Conservation (phyloP, 2,888 invertebrate genomes). For the Merodon equestris region DNA sequence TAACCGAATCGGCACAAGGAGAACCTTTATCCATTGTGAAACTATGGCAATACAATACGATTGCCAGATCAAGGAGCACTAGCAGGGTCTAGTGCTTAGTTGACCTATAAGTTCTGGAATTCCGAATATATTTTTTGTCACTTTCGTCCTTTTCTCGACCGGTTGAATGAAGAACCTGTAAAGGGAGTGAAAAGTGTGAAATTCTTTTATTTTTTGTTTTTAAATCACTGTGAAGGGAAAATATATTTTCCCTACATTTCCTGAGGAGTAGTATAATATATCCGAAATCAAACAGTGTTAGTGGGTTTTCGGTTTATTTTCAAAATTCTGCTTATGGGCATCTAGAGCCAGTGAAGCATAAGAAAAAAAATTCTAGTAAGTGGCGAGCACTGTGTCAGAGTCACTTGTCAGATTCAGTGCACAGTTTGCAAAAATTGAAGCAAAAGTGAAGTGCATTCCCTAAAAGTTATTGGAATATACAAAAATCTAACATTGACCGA, state of each 20-base stretch:
- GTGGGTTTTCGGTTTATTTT: slow-evolving; percentile 25
- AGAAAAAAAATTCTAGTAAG: slow-evolving; percentile 1
- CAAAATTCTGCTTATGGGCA: slow-evolving; percentile 3
- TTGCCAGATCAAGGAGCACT: slow-evolving; percentile 31
- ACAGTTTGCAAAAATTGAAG: no score
- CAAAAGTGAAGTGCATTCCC: background rate
- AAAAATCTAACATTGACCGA: slow-evolving; percentile 11
- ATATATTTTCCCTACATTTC: background rate
- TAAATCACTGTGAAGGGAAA: no score
- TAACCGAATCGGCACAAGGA: slow-evolving; percentile 53
- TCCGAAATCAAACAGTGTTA: slow-evolving; percentile 23
- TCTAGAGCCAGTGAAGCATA: slow-evolving; percentile 3
- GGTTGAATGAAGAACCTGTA: background rate
- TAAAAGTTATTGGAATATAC: slow-evolving; percentile 32
- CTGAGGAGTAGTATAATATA: slow-evolving; percentile 20
- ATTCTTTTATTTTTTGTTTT: slow-evolving; percentile 2
- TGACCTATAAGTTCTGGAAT: slow-evolving; percentile 51
- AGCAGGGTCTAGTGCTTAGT: background rate
- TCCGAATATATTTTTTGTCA: slow-evolving; percentile 20
- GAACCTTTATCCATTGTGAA: slow-evolving; percentile 52
- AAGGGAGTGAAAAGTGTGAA: slow-evolving; percentile 11
- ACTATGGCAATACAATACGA: slow-evolving; percentile 31
- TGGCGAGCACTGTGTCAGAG: background rate
- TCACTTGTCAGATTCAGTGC: slow-evolving; percentile 24
- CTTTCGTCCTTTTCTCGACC: no score